Base-by-base conservation (phyloP, 1,140 invertebrate species). In the Cylas formicarius region DNA sequence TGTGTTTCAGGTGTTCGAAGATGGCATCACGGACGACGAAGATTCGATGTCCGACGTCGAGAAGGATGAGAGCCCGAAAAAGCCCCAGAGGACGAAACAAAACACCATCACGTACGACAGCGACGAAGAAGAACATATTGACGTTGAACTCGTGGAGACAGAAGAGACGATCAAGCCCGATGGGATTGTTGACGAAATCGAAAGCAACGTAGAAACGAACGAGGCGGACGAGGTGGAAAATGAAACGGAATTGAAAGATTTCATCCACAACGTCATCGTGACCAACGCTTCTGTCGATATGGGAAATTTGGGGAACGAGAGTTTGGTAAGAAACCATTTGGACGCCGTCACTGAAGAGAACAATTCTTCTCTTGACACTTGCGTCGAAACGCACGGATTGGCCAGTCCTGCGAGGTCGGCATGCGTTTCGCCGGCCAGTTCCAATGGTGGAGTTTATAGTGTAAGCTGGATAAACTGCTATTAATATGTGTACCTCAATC, bases 391-490 rank as follows among this genome's bases (percentile, higher is more conserved):
- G 33, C 45, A 60, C 53, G 48, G 51, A 44, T 26, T 58, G 36
- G 58, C 65, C 37, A 68, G 67, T n/a, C 61, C 64, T 8, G 52
- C 56, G 3, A 66, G 72, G 41, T 79, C 77, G 0, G 67, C 71
- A 16, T 87, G 84, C 48, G 78, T 82, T 2, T 88, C 84, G 0
- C 84, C 84, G 1, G 84, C 81, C 3, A 87, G 84, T 55, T 86
- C 83, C 22, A 86, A 90, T 68, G 88, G 89, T 1, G 89, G 89
- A 1, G 78, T 90, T 27, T 92, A 91, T 62, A 82, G 83, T 35
- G 85, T 88, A 72, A 80, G 74, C n/a, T n/a, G n/a, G n/a, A n/a
- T n/a, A n/a, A n/a, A n/a, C n/a, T n/a, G n/a, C n/a, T n/a, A n/a
- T n/a, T n/a, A n/a, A n/a, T n/a, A n/a, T n/a, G n/a, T n/a, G n/a